Evolutionary conservation across 2,888 invertebrate genomes (phyloP).

Genomic region (Dorcus parallelipipedus): DNA sequence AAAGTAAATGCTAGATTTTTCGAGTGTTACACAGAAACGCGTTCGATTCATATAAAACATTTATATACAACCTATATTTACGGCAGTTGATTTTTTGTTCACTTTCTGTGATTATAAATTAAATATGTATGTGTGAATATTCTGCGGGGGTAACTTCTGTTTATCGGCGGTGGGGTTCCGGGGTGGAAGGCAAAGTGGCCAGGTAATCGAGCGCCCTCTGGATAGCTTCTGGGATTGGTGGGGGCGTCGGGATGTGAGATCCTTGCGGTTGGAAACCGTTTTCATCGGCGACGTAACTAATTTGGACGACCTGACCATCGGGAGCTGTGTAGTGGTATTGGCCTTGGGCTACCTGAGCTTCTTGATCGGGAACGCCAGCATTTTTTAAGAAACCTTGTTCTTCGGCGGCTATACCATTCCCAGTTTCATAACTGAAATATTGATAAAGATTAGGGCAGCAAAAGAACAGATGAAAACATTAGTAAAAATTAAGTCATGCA

Average conservation of each 20-base stretch:
- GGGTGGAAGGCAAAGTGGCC: constrained; percentile 59
- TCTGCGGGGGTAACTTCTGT: neutral
- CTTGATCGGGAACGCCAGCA: constrained; percentile 53
- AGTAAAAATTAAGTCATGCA: too few species aligned
- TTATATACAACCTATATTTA: too few species aligned
- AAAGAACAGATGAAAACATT: neutral
- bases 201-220: constrained; percentile 64
- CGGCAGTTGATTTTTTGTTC: too few species aligned
- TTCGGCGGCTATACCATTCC: constrained; percentile 57
- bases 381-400: constrained; percentile 59
- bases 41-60: too few species aligned
- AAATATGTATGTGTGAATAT: neutral
- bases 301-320: constrained; percentile 51
- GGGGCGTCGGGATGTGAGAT: constrained; percentile 61
- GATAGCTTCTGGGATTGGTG: constrained; percentile 68
- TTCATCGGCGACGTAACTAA: constrained; percentile 66
- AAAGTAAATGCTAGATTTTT: too few species aligned
- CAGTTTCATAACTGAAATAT: constrained; percentile 54
- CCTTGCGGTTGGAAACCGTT: constrained; percentile 66
- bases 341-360: constrained; percentile 55
- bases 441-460: neutral
- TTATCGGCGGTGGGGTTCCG: constrained; percentile 4
- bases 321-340: constrained; percentile 60
- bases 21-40: too few species aligned
- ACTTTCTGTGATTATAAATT: too few species aligned